Base-by-base conservation (phyloP, 1,140 invertebrate species). In the Megalopta genalis region DNA sequence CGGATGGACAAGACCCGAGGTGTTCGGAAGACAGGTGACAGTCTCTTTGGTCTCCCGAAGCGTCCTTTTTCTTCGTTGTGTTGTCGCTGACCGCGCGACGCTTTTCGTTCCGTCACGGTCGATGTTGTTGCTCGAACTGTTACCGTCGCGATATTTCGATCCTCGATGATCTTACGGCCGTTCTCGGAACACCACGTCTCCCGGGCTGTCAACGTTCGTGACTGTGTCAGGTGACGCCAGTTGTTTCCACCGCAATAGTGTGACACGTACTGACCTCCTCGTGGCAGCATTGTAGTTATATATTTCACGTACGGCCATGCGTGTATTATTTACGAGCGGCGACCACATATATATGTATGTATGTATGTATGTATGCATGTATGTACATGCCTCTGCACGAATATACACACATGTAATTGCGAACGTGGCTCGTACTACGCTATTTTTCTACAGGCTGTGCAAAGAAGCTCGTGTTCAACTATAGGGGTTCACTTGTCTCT, bases 221-320 rank as follows among this genome's bases (percentile, higher is more conserved):
- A 2, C 18, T 9, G 57, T 9, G 57, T 70, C 74, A 77, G 42
- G 42, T 77, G 66, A 77, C n/a, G 27, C 42, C 66, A 72, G 54
- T 62, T 21, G 73, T 70, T 82, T 82, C 66, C 80, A 52, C 80
- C 46, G 67, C 79, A 64, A 59, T 81, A 75, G 78, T 84, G 70
- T 84, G 68, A 73, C 78, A 88, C 82, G 27, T 71, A 89, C 86
- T 88, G 86, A 75, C 72, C 77, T 79, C 81, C 78, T 75, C 76
- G 81, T 81, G 77, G 80, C 37, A 71, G 70, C 62, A 63, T 60
- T 65, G 78, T 85, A 80, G 82, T 84, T 86, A 82, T 80, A 87
- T 82, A 63, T 77, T 73, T 64, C 63, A 63, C 21, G 59, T 84
- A 85, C 71, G 69, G 42, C 59, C 73, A 75, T 77, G 27, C 86